A percentile compares a stretch with the other conserved stretches of the same genome.
Evolutionary conservation across 2,113 vertebrate genomes (phyloP).

Genomic region (Aldabrachelys gigantea): DNA sequence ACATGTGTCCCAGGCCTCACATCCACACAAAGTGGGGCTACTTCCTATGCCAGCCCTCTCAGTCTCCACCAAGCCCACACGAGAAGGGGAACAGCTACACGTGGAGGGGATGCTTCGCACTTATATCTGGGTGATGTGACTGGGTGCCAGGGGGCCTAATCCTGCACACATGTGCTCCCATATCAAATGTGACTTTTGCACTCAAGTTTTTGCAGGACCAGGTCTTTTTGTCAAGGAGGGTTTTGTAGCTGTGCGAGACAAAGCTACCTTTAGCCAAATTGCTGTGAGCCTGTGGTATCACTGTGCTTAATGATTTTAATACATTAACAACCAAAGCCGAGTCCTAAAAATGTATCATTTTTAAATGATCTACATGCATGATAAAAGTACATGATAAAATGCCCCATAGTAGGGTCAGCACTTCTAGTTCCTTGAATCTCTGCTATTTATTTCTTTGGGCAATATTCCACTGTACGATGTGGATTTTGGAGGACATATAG

Average conservation of each 20-base stretch:
- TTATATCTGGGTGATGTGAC: not conserved
- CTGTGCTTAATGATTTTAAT: not conserved
- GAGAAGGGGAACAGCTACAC: not conserved
- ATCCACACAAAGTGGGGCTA: not conserved
- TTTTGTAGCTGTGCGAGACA: not conserved
- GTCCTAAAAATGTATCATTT: constrained; percentile 1
- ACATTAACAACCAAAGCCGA: not conserved
- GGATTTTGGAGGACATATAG: not conserved
- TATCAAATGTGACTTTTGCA: not conserved
- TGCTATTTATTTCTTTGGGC: constrained; percentile 48
- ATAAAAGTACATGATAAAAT: not conserved
- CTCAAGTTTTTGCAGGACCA: not conserved
- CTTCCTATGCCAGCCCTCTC: not conserved
- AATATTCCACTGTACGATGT: not conserved
- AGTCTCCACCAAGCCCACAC: not conserved
- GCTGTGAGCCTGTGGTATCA: not conserved
- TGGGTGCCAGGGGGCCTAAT: not conserved
- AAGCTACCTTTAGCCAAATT: rapidly evolving
- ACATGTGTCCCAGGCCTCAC: not conserved
- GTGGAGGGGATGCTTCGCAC: not conserved
- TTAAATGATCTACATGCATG: not conserved
- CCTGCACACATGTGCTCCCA: not conserved
- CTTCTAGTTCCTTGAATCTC: constrained; percentile 1
- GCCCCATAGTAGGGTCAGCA: rapidly evolving
- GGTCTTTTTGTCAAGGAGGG: not conserved